Conservation (phyloP, 2,888 invertebrate species). For the Amphipyra berbera region DNA sequence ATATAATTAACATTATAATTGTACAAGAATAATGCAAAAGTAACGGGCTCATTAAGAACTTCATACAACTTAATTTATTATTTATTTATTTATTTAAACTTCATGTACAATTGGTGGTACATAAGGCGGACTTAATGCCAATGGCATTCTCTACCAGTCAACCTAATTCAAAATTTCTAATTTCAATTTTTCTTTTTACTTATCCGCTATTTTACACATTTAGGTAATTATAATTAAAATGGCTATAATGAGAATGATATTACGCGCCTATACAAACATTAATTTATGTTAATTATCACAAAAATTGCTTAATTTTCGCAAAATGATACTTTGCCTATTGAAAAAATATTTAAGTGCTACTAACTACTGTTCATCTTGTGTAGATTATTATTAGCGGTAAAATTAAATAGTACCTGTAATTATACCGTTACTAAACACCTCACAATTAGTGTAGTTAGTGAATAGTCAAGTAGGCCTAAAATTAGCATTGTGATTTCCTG, state of each 20-base stretch:
- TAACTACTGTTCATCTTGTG: neutral
- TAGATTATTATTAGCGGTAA: conserved; percentile 7
- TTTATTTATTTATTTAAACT: too few species aligned
- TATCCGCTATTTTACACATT: conserved; percentile 20
- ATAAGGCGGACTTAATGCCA: too few species aligned
- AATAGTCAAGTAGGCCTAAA: neutral
- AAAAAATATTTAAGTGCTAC: conserved; percentile 1
- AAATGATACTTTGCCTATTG: neutral
- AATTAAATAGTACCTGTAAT: conserved; percentile 7
- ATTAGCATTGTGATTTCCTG: neutral
- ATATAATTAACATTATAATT: conserved; percentile 18
- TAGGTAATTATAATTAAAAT: conserved; percentile 20
- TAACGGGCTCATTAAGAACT: conserved; percentile 45
- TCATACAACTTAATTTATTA: conserved; percentile 43
- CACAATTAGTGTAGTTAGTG: neutral
- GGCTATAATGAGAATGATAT: conserved; percentile 12
- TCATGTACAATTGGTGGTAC: too few species aligned
- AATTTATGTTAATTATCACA: conserved; percentile 9
- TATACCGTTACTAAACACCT: conserved; percentile 4
- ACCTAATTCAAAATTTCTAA: too few species aligned
- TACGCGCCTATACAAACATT: conserved; percentile 12
- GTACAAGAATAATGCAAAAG: conserved; percentile 21
- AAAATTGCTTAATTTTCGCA: neutral
- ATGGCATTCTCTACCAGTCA: too few species aligned
- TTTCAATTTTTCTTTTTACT: too few species aligned